Conservation (phyloP, 2,797 vertebrate genomes). For the Cercopithecus mitis region DNA sequence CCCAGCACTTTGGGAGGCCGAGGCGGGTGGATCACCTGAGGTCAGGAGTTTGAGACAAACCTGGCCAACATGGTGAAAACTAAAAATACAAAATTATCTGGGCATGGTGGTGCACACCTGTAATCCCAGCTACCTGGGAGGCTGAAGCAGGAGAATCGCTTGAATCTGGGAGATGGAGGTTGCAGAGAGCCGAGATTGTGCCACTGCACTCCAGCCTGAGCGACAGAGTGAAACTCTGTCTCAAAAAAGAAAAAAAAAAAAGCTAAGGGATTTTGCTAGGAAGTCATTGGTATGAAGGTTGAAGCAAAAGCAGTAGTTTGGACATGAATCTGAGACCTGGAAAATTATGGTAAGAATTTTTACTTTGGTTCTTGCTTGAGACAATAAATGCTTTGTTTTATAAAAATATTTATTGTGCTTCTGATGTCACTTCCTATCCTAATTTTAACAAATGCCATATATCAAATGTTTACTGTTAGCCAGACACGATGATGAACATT, state of each 20-base stretch:
- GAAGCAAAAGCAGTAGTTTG: neutral
- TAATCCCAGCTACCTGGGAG: neutral
- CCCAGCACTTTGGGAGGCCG: neutral
- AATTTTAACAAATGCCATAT: slow-evolving; percentile 1
- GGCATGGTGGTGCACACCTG: neutral
- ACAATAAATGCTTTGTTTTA: neutral
- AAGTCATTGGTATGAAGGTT: neutral
- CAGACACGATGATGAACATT: neutral
- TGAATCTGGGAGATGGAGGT: neutral
- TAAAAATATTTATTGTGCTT: neutral
- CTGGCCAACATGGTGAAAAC: neutral
- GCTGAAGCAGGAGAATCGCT: neutral
- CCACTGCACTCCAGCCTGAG: neutral
- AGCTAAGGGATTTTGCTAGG: neutral
- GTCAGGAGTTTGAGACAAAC: neutral
- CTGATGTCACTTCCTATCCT: neutral
- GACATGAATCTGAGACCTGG: neutral
- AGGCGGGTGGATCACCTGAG: neutral
- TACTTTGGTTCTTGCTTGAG: neutral
- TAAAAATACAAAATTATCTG: neutral
- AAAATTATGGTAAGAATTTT: neutral
- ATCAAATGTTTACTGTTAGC: neutral
- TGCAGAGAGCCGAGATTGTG: neutral
- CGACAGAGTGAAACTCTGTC: neutral
- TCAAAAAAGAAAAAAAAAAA: too few relatives aligned